phyloP scores from a whole-genome alignment of 2,797 vertebrate species.

The Leptatherina wallacei region DNA sequence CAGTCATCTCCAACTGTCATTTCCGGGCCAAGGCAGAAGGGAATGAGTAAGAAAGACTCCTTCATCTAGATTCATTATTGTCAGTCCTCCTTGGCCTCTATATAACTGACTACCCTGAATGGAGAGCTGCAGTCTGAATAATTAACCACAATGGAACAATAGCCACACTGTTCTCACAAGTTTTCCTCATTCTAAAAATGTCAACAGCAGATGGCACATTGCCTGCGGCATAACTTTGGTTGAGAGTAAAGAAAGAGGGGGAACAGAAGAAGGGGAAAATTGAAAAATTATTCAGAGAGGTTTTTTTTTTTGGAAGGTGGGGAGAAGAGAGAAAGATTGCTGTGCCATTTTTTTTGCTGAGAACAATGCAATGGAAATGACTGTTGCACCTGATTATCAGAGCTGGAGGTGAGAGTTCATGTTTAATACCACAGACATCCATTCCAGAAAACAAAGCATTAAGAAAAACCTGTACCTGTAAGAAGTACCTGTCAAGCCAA shows the following conservation, averaged over 20 bases:
- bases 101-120: constrained; percentile 15
- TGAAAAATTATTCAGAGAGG: not conserved
- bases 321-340: not conserved
- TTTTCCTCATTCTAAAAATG: constrained; percentile 60
- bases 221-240: constrained; percentile 43
- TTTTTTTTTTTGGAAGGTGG: not conserved
- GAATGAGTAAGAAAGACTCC: constrained; percentile 15
- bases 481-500: too few species aligned
- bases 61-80: constrained; percentile 30
- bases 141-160: constrained; percentile 59
- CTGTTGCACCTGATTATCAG: too few species aligned
- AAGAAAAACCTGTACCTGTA: too few species aligned
- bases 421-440: too few species aligned
- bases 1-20: constrained; percentile 4
- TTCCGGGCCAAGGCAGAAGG: constrained; percentile 11
- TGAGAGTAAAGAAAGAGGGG: constrained; percentile 5
- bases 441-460: too few species aligned
- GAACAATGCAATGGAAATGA: too few species aligned
- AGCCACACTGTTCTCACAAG: constrained; percentile 63
- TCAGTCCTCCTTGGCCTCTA: constrained; percentile 29
- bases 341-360: not conserved
- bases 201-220: constrained; percentile 60
- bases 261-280: not conserved
- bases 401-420: too few species aligned
- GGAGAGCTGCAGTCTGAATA: constrained; percentile 43